Conservation (phyloP, 2,113 vertebrate genomes). For the Nesogale talazaci region DNA sequence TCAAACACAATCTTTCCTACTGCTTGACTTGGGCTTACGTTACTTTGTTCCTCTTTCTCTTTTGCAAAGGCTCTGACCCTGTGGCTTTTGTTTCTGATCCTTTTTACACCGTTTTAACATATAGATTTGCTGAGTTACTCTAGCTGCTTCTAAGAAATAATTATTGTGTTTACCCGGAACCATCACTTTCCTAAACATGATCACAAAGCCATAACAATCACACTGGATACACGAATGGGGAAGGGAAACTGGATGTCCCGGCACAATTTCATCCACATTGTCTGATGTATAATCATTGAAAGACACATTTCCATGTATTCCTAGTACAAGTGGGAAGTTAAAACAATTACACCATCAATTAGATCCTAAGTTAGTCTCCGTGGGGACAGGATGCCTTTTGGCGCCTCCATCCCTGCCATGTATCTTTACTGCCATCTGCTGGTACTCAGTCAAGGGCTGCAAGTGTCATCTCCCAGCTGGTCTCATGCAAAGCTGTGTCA, state of each 20-base stretch:
- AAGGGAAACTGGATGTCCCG: slow-evolving; percentile 74
- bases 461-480: not conserved
- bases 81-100: not conserved
- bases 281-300: slow-evolving; percentile 83
- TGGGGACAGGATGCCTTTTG: slow-evolving; percentile 46
- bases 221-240: slow-evolving; percentile 66
- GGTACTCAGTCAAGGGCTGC: slow-evolving; percentile 50
- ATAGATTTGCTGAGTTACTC: slow-evolving; percentile 65
- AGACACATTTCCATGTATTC: slow-evolving; percentile 83
- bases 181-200: slow-evolving; percentile 73
- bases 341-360: slow-evolving; percentile 86
- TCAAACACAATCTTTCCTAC: not conserved
- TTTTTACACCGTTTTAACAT: slow-evolving; percentile 57
- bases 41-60: not conserved
- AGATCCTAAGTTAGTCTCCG: slow-evolving; percentile 80
- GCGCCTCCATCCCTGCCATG: slow-evolving; percentile 71
- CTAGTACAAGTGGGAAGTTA: slow-evolving; percentile 83
- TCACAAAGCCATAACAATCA: slow-evolving; percentile 62
- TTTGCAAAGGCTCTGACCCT: slow-evolving; percentile 30
- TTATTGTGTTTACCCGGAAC: slow-evolving; percentile 45
- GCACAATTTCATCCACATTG: slow-evolving; percentile 79
- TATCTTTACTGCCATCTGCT: slow-evolving; percentile 97
- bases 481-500: slow-evolving; percentile 1
- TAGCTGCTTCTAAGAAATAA: slow-evolving; percentile 72
- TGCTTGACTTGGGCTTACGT: slow-evolving; percentile 1